Evolutionary conservation across 1,140 invertebrate species (phyloP).

Genomic region (Sitobion miscanthi): DNA sequence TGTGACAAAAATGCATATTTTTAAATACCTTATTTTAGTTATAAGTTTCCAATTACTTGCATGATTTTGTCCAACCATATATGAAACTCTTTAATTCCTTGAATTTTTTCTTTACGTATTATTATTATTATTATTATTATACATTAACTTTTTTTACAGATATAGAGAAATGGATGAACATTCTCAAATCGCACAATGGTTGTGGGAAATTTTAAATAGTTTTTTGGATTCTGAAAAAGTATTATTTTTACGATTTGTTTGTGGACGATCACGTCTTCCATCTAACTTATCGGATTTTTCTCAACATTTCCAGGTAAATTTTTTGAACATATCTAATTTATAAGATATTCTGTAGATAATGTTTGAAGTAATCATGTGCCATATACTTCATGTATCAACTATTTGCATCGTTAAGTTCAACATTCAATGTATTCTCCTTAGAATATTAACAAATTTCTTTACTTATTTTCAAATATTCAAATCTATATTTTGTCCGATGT

Average conservation of each 20-base stretch:
- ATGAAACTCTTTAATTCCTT: too few species aligned
- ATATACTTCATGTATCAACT: neutral
- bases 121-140: neutral
- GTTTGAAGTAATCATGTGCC: neutral
- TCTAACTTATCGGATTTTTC: conserved; percentile 73
- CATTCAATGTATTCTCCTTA: neutral
- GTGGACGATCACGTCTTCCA: conserved; percentile 71
- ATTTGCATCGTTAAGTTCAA: neutral
- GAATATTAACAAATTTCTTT: neutral
- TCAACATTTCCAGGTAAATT: conserved; percentile 71
- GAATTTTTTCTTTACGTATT: neutral
- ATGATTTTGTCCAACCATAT: too few species aligned
- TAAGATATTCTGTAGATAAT: neutral
- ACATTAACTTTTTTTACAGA: conserved; percentile 61
- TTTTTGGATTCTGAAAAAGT: conserved; percentile 73
- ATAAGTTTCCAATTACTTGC: too few species aligned
- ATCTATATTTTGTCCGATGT: too few species aligned
- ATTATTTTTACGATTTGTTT: conserved; percentile 75
- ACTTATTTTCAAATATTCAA: too few species aligned
- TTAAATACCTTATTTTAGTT: too few species aligned
- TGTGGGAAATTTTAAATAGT: conserved; percentile 71
- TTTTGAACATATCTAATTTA: neutral
- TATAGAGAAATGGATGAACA: conserved; percentile 73
- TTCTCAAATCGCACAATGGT: conserved; percentile 70
- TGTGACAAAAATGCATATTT: too few species aligned